Percentiles rank a stretch among this genome's conserved stretches.
Conservation (phyloP, 2,888 invertebrate species). For the Hymenopus coronatus region DNA sequence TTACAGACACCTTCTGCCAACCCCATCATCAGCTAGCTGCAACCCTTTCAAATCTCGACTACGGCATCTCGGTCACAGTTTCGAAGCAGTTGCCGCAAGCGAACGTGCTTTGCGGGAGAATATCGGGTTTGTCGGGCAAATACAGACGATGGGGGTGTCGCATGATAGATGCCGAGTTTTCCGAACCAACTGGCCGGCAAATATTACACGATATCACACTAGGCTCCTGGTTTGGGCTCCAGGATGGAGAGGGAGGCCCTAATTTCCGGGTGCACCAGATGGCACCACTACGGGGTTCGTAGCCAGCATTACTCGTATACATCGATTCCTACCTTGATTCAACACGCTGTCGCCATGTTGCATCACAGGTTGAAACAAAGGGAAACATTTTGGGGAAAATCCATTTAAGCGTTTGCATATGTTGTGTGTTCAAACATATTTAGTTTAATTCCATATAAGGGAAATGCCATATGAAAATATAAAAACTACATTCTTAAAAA, state of each 20-base stretch:
- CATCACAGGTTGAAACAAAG: no score
- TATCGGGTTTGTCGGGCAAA: neutral
- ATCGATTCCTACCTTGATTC: neutral
- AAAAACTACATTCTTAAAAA: no score
- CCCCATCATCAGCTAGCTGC: neutral
- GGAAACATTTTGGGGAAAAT: no score
- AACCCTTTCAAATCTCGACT: neutral
- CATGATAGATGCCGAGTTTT: neutral
- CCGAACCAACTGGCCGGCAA: neutral
- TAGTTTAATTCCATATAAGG: no score
- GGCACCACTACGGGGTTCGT: neutral
- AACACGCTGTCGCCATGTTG: neutral
- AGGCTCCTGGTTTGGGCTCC: neutral
- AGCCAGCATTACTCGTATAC: neutral
- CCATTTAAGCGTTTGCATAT: no score
- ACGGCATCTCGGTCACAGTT: neutral
- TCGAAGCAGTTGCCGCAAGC: neutral
- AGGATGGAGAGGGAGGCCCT: neutral
- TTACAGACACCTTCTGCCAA: neutral
- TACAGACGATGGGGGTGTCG: neutral
- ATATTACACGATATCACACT: neutral
- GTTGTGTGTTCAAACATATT: no score
- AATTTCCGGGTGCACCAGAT: neutral
- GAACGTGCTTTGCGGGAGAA: constrained; percentile 1
- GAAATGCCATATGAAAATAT: no score